A percentile compares a stretch with the other conserved stretches of the same genome.
Conservation (phyloP, 2,888 invertebrate genomes). For the Gnatocerus cornutus region DNA sequence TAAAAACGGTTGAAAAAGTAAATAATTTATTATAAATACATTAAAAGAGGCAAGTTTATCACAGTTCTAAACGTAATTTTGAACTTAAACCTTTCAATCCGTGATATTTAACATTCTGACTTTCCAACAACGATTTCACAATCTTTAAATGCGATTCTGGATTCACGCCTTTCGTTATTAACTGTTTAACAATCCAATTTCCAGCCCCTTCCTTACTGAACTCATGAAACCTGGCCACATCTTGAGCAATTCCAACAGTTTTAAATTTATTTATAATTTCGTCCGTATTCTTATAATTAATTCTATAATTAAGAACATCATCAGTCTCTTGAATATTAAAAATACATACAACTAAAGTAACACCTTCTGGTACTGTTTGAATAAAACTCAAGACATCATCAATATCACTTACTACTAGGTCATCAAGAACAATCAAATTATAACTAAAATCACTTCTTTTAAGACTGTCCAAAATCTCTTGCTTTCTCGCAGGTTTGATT, state of each 20-base stretch:
- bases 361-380: constrained; percentile 54
- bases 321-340: constrained; percentile 61
- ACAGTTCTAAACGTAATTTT: constrained; percentile 51
- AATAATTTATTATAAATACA: not conserved
- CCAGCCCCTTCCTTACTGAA: constrained; percentile 55
- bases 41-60: constrained; percentile 14
- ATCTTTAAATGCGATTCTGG: constrained; percentile 47
- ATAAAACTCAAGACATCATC: constrained; percentile 56
- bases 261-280: constrained; percentile 55
- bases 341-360: constrained; percentile 58
- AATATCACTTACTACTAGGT: constrained; percentile 57
- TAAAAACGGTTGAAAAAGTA: not conserved
- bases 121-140: constrained; percentile 53
- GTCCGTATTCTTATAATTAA: constrained; percentile 54
- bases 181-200: constrained; percentile 56
- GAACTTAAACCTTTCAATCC: constrained; percentile 60
- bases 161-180: constrained; percentile 50
- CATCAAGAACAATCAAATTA: constrained; percentile 61
- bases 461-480: constrained; percentile 45
- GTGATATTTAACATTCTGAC: constrained; percentile 56
- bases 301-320: constrained; percentile 52
- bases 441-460: constrained; percentile 55
- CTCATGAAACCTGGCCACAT: constrained; percentile 59
- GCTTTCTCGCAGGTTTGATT: constrained; percentile 40
- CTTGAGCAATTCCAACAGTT: constrained; percentile 51